Percentiles rank a stretch among this genome's conserved stretches.
phyloP scores from a whole-genome alignment of 2,113 vertebrate genomes.

The Spheniscus mendiculus region DNA sequence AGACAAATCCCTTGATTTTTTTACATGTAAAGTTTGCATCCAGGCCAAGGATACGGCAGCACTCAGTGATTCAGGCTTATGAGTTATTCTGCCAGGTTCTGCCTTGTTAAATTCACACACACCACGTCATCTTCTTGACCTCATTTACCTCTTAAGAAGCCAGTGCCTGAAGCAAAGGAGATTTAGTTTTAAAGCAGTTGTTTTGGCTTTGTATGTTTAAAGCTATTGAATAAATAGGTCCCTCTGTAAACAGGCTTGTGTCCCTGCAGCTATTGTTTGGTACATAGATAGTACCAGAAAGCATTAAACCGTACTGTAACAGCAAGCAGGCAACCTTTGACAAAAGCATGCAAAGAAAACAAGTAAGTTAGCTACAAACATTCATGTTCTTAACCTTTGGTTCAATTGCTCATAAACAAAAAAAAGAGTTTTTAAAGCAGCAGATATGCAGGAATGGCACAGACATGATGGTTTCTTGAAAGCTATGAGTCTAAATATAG shows the following conservation, averaged over 20 bases:
- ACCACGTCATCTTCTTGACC: constrained; percentile 19
- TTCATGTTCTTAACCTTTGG: background rate
- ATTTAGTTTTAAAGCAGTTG: constrained; percentile 8
- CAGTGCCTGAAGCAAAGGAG: background rate
- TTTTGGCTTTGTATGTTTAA: background rate
- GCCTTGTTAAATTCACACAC: background rate
- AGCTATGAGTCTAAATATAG: background rate
- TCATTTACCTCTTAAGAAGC: constrained; percentile 2
- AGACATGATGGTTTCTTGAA: background rate
- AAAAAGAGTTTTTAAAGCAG: background rate
- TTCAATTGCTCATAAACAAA: background rate
- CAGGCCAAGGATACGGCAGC: background rate
- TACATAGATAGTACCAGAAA: background rate
- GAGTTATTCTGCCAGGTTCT: background rate
- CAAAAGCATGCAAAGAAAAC: background rate
- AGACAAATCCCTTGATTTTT: background rate
- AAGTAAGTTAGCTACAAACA: background rate
- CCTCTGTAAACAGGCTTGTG: background rate
- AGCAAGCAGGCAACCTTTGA: background rate
- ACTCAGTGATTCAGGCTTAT: background rate
- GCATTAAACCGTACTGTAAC: background rate
- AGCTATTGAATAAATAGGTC: background rate
- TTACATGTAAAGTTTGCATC: background rate
- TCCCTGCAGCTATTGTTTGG: background rate
- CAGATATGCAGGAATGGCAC: background rate